Percentiles rank a stretch among this genome's conserved stretches.
phyloP scores from a whole-genome alignment of 2,113 vertebrate species.

The Microtus richardsoni region DNA sequence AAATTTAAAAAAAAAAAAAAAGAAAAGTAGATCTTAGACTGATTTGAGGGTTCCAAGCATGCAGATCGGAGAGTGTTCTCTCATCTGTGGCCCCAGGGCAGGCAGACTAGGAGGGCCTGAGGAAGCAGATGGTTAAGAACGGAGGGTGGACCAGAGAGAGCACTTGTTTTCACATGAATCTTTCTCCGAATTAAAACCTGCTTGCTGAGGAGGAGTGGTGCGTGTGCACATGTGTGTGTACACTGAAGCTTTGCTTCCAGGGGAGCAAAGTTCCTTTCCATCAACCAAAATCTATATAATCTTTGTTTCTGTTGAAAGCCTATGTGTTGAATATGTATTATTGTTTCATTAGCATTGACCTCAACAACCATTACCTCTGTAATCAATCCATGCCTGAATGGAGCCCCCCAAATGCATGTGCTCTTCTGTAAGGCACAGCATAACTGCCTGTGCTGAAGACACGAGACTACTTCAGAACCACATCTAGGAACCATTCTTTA shows the following conservation, averaged over 20 bases:
- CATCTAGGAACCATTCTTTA: background rate
- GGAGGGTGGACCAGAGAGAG: background rate
- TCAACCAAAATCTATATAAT: background rate
- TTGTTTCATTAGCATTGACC: background rate
- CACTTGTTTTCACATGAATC: background rate
- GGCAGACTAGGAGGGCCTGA: too few relatives aligned
- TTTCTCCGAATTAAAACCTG: background rate
- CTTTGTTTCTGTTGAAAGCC: background rate
- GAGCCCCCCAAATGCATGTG: background rate
- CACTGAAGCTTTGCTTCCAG: background rate
- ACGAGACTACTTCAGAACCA: background rate
- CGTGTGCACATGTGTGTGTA: background rate
- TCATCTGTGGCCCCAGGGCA: background rate
- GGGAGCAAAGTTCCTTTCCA: background rate
- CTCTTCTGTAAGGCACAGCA: fast-evolving
- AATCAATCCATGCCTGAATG: background rate
- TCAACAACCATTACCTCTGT: fast-evolving
- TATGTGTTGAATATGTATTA: background rate
- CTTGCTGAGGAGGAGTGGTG: background rate
- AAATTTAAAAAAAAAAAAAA: too few relatives aligned
- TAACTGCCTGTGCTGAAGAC: background rate
- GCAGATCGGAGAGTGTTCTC: fast-evolving
- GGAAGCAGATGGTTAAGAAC: background rate
- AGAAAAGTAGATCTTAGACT: background rate
- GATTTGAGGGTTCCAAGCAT: background rate